Evolutionary conservation across 2,888 invertebrate species (phyloP), one percentile per base, ranked within the genome.

Genomic region (Epirrita christyi): DNA sequence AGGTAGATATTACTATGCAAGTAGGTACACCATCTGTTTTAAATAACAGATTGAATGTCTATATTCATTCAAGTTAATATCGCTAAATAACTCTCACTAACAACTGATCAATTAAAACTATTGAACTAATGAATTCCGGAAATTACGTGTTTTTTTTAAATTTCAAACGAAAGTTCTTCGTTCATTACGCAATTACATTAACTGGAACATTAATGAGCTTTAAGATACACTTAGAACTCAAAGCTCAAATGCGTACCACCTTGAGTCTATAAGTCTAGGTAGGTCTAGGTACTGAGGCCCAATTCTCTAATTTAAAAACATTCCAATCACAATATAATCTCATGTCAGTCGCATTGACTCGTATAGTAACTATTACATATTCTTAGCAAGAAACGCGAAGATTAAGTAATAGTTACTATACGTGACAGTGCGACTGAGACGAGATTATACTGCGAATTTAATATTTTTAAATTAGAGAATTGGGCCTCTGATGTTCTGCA

Each of bases 81-180:
- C 21, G 6, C 5, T 40, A 32, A 2, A 1, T 3, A 15, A 21
- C 9, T 9, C 27, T 41, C 41, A 41, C 42, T 43, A 7, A 11
- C 40, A 40, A 44, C 21, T 38, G 41, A 45, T 45, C 37, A 38
- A 48, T 48, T 49, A 44, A 48, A 55, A 55, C 40, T 32, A 21
- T 38, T 44, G 38, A n/a, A n/a, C 38, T 40, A 55, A 55, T 48
- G 42, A 29, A 38, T 55, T 48, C 47, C 43, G 48, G 11, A 14
- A n/a, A 43, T 29, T 37, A 36, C 34, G 41, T 28, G 42, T 42
- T 27, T 15, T 21, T 36, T 9, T 1, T 27, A 38, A 13, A 29
- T 32, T 29, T 42, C 1, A 37, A 48, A 28, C 21, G 43, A 47
- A 48, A 47, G 36, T 42, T 15, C 11, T 46, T 32, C 21, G 7